phyloP scores from a whole-genome alignment of 2,797 vertebrate species.

The Sebastes miniatus region DNA sequence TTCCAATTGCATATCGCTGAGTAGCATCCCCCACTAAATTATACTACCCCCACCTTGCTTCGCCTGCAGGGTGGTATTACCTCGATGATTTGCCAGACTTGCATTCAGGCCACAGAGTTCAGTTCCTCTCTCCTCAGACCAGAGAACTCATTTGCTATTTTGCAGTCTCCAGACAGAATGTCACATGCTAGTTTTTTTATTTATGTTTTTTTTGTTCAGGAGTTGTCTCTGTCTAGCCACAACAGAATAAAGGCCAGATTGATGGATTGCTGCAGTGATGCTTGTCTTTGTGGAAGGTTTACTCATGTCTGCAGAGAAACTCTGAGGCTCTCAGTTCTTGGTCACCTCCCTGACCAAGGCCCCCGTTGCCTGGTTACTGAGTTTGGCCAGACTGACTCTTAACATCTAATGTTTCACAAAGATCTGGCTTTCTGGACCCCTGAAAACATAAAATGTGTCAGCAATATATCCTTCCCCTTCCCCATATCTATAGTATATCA shows the following conservation, averaged over 20 bases:
- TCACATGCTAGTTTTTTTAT: neutral
- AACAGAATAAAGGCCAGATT: constrained; percentile 39
- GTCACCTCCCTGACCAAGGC: constrained; percentile 23
- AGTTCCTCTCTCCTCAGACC: neutral
- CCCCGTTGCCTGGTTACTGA: constrained; percentile 61
- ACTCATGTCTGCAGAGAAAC: constrained; percentile 25
- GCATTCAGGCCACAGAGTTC: neutral
- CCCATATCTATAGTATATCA: neutral
- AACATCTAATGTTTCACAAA: constrained; percentile 17
- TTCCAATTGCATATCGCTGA: neutral
- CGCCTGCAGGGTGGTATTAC: neutral
- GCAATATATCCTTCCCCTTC: neutral
- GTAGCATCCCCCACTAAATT: neutral
- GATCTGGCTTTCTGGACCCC: neutral
- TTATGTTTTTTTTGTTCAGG: neutral
- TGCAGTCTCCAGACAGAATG: constrained; percentile 16
- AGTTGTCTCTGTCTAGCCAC: constrained; percentile 15
- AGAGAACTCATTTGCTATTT: constrained; percentile 2
- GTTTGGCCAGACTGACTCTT: constrained; percentile 25
- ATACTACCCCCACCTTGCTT: neutral
- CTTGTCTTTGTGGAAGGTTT: constrained; percentile 37
- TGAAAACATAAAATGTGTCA: neutral
- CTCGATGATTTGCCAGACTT: neutral
- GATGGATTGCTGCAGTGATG: constrained; percentile 38
- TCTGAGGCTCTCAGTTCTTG: constrained; percentile 15